Percentiles rank a stretch among this genome's conserved stretches.
Evolutionary conservation across 2,797 vertebrate species (phyloP).

Genomic region (Ataeniobius toweri): DNA sequence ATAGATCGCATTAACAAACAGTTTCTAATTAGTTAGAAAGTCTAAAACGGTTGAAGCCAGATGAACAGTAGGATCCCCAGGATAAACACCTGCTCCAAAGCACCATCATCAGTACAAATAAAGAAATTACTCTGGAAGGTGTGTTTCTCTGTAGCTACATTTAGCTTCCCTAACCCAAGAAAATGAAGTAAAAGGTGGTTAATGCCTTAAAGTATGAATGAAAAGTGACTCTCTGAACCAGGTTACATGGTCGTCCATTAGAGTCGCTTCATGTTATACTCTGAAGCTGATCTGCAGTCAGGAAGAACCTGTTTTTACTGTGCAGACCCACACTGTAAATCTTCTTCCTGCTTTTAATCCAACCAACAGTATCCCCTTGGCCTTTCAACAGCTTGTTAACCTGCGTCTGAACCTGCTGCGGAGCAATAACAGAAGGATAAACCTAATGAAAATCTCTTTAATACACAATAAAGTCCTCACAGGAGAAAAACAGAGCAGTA

Average conservation of each 20-base stretch:
- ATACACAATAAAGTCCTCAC: slow-evolving; percentile 17
- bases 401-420: slow-evolving; percentile 29
- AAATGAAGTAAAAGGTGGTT: not conserved
- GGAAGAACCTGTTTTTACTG: not conserved
- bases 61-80: not conserved
- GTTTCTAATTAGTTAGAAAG: too few relatives aligned
- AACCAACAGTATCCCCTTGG: not conserved
- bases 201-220: not conserved
- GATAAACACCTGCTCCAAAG: too few relatives aligned
- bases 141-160: too few relatives aligned
- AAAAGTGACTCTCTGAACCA: too few relatives aligned
- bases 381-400: slow-evolving; percentile 25
- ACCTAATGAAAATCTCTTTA: slow-evolving; percentile 19
- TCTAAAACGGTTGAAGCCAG: not conserved
- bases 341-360: slow-evolving; percentile 9
- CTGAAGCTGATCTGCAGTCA: not conserved
- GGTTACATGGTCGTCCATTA: not conserved
- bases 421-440: slow-evolving; percentile 14
- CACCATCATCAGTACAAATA: too few relatives aligned
- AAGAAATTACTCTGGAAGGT: too few relatives aligned
- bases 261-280: not conserved
- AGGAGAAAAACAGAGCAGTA: not conserved
- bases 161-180: too few relatives aligned
- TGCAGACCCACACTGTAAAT: slow-evolving; percentile 8
- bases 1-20: too few relatives aligned